Evolutionary conservation across 2,888 invertebrate species (phyloP).

Genomic region (Acutogordius australiensis): DNA sequence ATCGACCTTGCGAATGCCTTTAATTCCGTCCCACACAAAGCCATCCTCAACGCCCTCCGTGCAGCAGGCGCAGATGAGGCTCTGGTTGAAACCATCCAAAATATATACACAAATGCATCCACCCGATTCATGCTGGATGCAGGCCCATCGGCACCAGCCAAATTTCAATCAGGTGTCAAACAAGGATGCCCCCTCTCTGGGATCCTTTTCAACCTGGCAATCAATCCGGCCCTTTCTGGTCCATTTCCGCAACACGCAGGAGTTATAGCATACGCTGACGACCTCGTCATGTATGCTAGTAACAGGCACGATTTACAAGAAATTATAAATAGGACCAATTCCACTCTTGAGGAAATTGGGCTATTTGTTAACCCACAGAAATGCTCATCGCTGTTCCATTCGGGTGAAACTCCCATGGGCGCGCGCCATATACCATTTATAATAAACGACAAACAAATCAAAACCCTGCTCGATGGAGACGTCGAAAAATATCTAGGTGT

Average conservation of each 20-base stretch:
- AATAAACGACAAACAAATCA: neutral
- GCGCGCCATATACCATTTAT: neutral
- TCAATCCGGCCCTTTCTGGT: slow-evolving; percentile 17
- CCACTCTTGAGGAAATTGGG: neutral
- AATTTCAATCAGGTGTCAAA: slow-evolving; percentile 18
- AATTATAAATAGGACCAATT: neutral
- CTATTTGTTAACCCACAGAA: slow-evolving; percentile 4
- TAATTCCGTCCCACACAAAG: slow-evolving; percentile 20
- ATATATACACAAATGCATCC: slow-evolving; percentile 4
- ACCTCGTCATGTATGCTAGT: slow-evolving; percentile 15
- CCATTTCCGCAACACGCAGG: neutral
- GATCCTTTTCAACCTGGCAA: slow-evolving; percentile 20
- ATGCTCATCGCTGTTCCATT: slow-evolving; percentile 10
- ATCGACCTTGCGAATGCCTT: slow-evolving; percentile 24
- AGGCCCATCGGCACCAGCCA: slow-evolving; percentile 14
- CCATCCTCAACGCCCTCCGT: slow-evolving; percentile 10
- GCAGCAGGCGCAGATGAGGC: neutral
- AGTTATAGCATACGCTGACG: slow-evolving; percentile 17
- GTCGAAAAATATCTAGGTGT: too few relatives aligned
- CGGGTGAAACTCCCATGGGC: too few relatives aligned
- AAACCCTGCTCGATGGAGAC: too few relatives aligned
- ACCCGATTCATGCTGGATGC: slow-evolving; percentile 12
- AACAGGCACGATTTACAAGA: slow-evolving; percentile 14
- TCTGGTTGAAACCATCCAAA: neutral
- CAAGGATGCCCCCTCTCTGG: slow-evolving; percentile 22